A percentile compares a stretch with the other conserved stretches of the same genome.
Conservation (phyloP, 2,888 invertebrate species). For the Aquatica leii region DNA sequence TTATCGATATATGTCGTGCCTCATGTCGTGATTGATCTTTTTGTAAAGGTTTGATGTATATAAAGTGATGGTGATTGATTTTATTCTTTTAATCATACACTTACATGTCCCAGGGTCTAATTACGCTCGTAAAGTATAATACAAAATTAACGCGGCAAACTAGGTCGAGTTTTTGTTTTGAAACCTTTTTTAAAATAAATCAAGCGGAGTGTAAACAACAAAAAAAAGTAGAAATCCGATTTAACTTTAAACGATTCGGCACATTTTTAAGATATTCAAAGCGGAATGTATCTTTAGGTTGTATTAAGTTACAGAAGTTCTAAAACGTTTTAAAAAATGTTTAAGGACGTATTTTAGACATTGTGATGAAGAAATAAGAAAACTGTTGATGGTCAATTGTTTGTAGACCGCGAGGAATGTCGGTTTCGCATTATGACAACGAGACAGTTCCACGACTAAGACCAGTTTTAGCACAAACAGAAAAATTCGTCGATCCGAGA, state of each 20-base stretch:
- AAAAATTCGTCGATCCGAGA: slow-evolving; percentile 31
- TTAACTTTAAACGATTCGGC: slow-evolving; percentile 21
- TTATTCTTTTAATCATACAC: slow-evolving; percentile 13
- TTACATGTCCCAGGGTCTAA: background rate
- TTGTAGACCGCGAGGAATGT: slow-evolving; percentile 41
- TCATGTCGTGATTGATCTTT: slow-evolving; percentile 25
- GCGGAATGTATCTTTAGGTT: slow-evolving; percentile 25
- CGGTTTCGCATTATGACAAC: slow-evolving; percentile 40
- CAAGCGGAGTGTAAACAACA: slow-evolving; percentile 13
- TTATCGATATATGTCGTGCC: slow-evolving; percentile 13
- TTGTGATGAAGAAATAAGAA: slow-evolving; percentile 16
- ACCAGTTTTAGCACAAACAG: slow-evolving; percentile 43
- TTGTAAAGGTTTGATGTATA: slow-evolving; percentile 16
- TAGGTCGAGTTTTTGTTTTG: slow-evolving; percentile 17
- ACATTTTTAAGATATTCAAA: slow-evolving; percentile 33
- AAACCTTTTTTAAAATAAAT: slow-evolving; percentile 1
- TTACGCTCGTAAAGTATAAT: slow-evolving; percentile 4
- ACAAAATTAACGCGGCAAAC: slow-evolving; percentile 12
- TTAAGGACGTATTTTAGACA: background rate
- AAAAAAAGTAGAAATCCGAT: slow-evolving; percentile 13
- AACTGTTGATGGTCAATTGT: slow-evolving; percentile 31
- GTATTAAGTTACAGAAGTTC: slow-evolving; percentile 26
- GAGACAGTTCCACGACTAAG: slow-evolving; percentile 35
- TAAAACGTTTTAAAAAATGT: slow-evolving; percentile 18
- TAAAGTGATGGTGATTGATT: slow-evolving; percentile 25